Evolutionary conservation across 2,888 invertebrate genomes (phyloP).

Genomic region (Spilarctia lutea): DNA sequence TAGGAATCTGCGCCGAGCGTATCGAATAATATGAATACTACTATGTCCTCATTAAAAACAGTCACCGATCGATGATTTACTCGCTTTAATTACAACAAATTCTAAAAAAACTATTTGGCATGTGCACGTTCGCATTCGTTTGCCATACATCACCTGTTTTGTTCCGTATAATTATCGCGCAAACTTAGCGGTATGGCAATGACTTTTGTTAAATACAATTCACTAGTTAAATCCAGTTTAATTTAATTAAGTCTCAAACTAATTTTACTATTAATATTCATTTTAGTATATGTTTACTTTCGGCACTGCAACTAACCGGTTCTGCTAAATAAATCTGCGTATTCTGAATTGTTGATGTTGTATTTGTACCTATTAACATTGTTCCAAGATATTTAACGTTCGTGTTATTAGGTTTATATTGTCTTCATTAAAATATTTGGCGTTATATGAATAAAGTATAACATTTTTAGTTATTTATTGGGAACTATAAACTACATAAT

Average conservation of each 20-base stretch:
- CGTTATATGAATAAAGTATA: slow-evolving; percentile 22
- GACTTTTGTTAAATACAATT: slow-evolving; percentile 46
- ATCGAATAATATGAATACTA: slow-evolving; percentile 59
- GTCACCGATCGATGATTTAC: slow-evolving; percentile 28
- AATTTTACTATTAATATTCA: slow-evolving; percentile 49
- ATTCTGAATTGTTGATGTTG: slow-evolving; percentile 38
- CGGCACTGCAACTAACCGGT: slow-evolving; percentile 40
- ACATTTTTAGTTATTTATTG: slow-evolving; percentile 14
- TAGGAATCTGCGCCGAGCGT: slow-evolving; percentile 59
- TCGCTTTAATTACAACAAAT: slow-evolving; percentile 26
- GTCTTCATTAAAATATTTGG: slow-evolving; percentile 27
- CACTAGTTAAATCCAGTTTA: slow-evolving; percentile 49
- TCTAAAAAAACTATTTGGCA: slow-evolving; percentile 24
- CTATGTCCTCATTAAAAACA: slow-evolving; percentile 57
- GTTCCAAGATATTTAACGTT: slow-evolving; percentile 29
- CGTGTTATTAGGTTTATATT: slow-evolving; percentile 16
- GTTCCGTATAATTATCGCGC: slow-evolving; percentile 32
- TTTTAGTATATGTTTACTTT: slow-evolving; percentile 48
- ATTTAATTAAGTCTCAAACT: slow-evolving; percentile 53
- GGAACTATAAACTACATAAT: slow-evolving; percentile 7
- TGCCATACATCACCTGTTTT: slow-evolving; percentile 40
- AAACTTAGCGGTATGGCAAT: slow-evolving; percentile 30
- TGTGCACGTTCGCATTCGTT: slow-evolving; percentile 23
- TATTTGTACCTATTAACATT: slow-evolving; percentile 31
- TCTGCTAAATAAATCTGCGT: slow-evolving; percentile 44